These are phyloP conservation scores for Crotalus helleri DNA, from an alignment of 2,113 vertebrate species.

Conservation along the genomic window DNA sequence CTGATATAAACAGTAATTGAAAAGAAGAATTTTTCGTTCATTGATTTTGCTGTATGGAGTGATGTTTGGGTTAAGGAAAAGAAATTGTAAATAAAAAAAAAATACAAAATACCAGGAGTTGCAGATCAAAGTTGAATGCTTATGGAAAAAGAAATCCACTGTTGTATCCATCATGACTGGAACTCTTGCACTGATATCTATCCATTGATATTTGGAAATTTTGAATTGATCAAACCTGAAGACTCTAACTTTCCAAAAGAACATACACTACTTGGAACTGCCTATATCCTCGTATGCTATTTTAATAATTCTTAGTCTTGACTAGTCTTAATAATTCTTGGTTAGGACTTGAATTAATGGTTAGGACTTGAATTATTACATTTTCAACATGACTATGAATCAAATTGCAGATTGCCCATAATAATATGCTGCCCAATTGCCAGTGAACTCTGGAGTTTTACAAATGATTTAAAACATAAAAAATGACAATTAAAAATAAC, in stretches of 20 bases:
- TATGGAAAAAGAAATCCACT: not conserved
- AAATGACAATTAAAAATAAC: not conserved
- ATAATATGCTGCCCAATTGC: not conserved
- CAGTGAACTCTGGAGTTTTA: not conserved
- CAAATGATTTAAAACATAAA: not conserved
- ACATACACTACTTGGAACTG: not conserved
- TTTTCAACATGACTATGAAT: not conserved
- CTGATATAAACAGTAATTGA: not conserved
- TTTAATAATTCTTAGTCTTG: not conserved
- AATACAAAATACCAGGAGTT: not conserved
- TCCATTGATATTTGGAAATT: not conserved
- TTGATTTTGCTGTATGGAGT: not conserved
- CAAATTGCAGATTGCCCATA: not conserved
- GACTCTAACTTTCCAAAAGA: not conserved
- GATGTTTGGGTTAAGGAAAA: not conserved
- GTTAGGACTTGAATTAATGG: not conserved
- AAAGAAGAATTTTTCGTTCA: not conserved
- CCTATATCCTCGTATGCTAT: not conserved
- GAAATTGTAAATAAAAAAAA: not conserved
- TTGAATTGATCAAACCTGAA: not conserved
- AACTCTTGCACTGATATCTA: not conserved
- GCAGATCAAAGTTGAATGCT: not conserved
- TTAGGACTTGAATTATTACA: not conserved
- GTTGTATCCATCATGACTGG: not conserved
- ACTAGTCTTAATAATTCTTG: not conserved